Evolutionary conservation across 2,888 invertebrate genomes (phyloP), one percentile per base, ranked within the genome.

Genomic region (Plebejus argus): DNA sequence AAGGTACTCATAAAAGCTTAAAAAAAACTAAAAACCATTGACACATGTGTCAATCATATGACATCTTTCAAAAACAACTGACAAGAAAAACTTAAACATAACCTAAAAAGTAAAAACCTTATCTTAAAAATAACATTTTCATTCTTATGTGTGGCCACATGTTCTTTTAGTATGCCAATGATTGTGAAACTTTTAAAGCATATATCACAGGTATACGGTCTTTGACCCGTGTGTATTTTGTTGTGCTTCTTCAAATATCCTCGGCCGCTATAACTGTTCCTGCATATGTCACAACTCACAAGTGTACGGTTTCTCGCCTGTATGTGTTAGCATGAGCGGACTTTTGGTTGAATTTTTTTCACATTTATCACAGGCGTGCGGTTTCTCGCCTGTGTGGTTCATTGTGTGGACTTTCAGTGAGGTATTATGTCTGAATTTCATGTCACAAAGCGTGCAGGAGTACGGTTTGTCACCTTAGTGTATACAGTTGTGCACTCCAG

Each of bases 351-450:
- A 71, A 71, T 39, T 12, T 39, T 39, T 39, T 35, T 39, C 8
- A 35, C 70, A 70, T 8, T 39, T 12, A 4, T 35, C n/a, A n/a
- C 71, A 71, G 20, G n/a, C 0, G 71, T 39, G 20, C 20, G 71
- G 71, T 39, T 71, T 71, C 35, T 71, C 71, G 12, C 71, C 71
- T 6, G 1, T 71, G 39, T 71, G 71, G 8, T 39, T 71, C 71
- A 35, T 71, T 0, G 8, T 71, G 39, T 71, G 71, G n/a, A 71
- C 18, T 20, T n/a, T 20, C 12, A 71, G 39, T 0, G 35, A 39
- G 6, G n/a, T 39, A 3, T 39, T 71, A 4, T 39, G 39, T 7
- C 35, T 12, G 39, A 71, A 71, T 20, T 39, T 71, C 71, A 39
- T 39, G 8, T 71, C 71, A 10, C 71, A 71, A n/a, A 71, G 18